phyloP scores from a whole-genome alignment of 2,797 vertebrate species.

The Varecia variegata region DNA sequence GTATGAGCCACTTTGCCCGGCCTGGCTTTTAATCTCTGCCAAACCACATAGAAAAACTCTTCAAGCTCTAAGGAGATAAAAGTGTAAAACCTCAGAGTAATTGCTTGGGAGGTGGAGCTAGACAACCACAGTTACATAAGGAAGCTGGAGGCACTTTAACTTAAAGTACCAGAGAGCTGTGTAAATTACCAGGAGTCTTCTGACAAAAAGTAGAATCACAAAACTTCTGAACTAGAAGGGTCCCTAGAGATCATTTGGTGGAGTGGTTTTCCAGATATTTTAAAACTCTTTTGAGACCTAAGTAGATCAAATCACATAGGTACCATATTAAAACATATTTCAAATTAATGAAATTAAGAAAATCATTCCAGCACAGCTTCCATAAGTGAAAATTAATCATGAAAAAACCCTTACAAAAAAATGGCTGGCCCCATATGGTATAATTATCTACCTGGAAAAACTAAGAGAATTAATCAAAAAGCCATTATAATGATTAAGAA shows the following conservation, averaged over 20 bases:
- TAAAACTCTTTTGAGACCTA: background rate
- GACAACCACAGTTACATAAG: background rate
- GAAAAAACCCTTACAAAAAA: background rate
- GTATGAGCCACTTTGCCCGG: too few species aligned
- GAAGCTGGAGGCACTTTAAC: background rate
- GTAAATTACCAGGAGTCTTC: background rate
- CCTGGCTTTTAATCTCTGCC: constrained; percentile 4
- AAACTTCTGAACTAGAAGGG: background rate
- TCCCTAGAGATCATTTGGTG: background rate
- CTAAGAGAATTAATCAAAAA: constrained; percentile 34
- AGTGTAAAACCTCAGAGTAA: background rate
- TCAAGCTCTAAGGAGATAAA: background rate
- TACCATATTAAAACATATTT: constrained; percentile 5
- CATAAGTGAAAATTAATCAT: constrained; percentile 15
- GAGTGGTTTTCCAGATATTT: constrained; percentile 30
- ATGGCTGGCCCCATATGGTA: background rate
- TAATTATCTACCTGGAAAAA: background rate
- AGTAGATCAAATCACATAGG: background rate
- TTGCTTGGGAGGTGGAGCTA: background rate
- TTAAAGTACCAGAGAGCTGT: background rate
- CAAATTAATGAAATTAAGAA: constrained; percentile 43
- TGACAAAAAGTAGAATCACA: constrained; percentile 19
- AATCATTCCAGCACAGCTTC: background rate
- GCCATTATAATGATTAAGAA: background rate
- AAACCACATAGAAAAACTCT: background rate